These are phyloP conservation scores for Hyphantria cunea DNA, from an alignment of 1,140 invertebrate species.

Conservation along the genomic window DNA sequence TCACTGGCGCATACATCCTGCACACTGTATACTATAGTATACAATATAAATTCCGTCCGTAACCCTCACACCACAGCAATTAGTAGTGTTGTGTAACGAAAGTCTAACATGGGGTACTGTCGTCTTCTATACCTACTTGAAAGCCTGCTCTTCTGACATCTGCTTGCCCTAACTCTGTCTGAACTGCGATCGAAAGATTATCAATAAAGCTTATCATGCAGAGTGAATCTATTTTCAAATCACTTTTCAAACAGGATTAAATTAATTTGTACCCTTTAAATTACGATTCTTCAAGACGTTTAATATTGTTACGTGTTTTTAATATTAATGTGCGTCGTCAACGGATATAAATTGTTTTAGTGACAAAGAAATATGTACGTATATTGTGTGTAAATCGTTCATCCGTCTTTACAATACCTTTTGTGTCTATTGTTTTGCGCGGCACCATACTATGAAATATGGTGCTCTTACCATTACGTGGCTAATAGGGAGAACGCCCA, in stretches of 20 bases:
- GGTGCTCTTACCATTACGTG: conserved; percentile 15
- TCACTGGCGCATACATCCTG: too few species aligned
- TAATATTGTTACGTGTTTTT: conserved; percentile 35
- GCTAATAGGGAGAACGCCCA: conserved; percentile 21
- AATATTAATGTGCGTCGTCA: conserved; percentile 38
- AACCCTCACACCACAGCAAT: too few species aligned
- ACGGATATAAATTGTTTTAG: conserved; percentile 26
- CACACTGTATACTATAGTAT: too few species aligned
- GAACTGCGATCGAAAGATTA: not conserved
- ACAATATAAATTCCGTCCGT: too few species aligned
- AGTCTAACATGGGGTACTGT: too few species aligned
- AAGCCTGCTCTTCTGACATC: too few species aligned
- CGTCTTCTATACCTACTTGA: too few species aligned
- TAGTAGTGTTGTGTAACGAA: too few species aligned
- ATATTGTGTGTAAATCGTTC: conserved; percentile 42
- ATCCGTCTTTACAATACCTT: conserved; percentile 22
- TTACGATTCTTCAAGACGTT: not conserved
- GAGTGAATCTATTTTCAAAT: not conserved
- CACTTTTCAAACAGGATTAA: not conserved
- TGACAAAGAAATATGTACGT: conserved; percentile 31
- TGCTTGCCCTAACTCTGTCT: not conserved
- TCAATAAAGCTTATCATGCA: not conserved
- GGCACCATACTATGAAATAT: conserved; percentile 7
- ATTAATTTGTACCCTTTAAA: not conserved
- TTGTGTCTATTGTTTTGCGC: conserved; percentile 22